Conservation (phyloP, 2,888 invertebrate genomes). For the Timema cristinae region DNA sequence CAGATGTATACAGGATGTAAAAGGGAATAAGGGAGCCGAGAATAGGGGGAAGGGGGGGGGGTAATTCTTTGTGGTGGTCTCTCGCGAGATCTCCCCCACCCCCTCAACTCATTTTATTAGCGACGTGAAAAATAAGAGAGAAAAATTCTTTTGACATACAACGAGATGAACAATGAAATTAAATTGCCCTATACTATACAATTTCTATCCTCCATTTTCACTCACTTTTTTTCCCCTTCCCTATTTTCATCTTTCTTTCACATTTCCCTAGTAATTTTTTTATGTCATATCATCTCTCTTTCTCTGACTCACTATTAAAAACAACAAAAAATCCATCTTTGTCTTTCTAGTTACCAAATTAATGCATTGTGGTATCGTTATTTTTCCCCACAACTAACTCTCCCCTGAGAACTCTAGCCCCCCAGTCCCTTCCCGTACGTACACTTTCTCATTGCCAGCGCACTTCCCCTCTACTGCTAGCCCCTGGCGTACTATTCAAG, state of each 20-base stretch:
- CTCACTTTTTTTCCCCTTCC: conserved; percentile 15
- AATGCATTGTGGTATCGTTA: conserved; percentile 32
- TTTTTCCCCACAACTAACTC: background rate
- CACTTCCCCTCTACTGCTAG: no score
- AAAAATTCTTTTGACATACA: conserved; percentile 27
- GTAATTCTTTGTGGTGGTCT: no score
- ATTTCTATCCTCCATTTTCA: conserved; percentile 14
- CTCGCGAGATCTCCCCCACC: conserved; percentile 10
- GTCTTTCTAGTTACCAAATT: conserved; percentile 30
- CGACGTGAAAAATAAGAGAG: conserved; percentile 24
- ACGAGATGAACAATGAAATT: conserved; percentile 31
- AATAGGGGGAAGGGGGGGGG: conserved; percentile 4
- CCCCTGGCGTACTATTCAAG: no score
- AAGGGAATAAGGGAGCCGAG: conserved; percentile 11
- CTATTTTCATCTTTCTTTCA: background rate
- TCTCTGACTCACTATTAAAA: no score
- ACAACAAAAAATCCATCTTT: conserved; percentile 13
- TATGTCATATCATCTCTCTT: no score
- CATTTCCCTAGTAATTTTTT: no score
- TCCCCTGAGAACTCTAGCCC: background rate
- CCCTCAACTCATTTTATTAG: conserved; percentile 30
- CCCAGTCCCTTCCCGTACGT: no score
- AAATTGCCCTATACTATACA: conserved; percentile 28
- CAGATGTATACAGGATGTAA: conserved; percentile 15
- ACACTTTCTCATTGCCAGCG: no score